A percentile compares a stretch with the other conserved stretches of the same genome.
phyloP scores from a whole-genome alignment of 1,140 invertebrate genomes.

The Atta texana region DNA sequence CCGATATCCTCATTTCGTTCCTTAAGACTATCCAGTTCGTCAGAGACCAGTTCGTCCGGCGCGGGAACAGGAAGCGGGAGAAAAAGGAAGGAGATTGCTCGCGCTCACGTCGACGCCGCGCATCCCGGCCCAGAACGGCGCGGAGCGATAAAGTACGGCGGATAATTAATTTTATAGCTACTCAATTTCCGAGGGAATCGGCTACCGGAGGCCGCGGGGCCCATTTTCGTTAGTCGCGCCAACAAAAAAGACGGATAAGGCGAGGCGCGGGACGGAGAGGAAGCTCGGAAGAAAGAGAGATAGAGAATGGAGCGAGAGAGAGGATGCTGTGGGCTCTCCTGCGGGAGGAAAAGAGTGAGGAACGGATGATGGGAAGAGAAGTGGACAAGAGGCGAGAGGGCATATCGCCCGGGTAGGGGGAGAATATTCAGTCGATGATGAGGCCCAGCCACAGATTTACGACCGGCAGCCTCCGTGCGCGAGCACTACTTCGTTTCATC shows the following conservation, averaged over 20 bases:
- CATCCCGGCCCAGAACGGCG: slow-evolving; percentile 49
- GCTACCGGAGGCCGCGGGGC: slow-evolving; percentile 82
- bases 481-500: slow-evolving; percentile 74
- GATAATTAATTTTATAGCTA: slow-evolving; percentile 87
- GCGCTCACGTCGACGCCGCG: slow-evolving; percentile 46
- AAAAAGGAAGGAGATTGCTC: slow-evolving; percentile 41
- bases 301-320: neutral
- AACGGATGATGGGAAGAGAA: neutral
- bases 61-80: neutral
- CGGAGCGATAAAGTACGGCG: slow-evolving; percentile 83
- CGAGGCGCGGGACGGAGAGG: neutral
- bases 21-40: slow-evolving; percentile 54
- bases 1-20: slow-evolving; percentile 66
- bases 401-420: slow-evolving; percentile 44
- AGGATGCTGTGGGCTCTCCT: neutral
- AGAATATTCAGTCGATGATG: slow-evolving; percentile 83
- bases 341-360: slow-evolving; percentile 4
- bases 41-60: slow-evolving; percentile 16
- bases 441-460: slow-evolving; percentile 84
- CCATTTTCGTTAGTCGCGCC: slow-evolving; percentile 82
- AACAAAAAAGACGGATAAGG: slow-evolving; percentile 73
- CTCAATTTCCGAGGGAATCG: slow-evolving; percentile 86
- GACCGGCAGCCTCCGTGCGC: slow-evolving; percentile 79
- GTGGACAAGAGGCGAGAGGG: slow-evolving; percentile 19
- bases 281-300: neutral